A percentile compares a stretch with the other conserved stretches of the same genome.
Conservation (phyloP, 2,797 vertebrate genomes). For the Buphagus erythrorhynchus region DNA sequence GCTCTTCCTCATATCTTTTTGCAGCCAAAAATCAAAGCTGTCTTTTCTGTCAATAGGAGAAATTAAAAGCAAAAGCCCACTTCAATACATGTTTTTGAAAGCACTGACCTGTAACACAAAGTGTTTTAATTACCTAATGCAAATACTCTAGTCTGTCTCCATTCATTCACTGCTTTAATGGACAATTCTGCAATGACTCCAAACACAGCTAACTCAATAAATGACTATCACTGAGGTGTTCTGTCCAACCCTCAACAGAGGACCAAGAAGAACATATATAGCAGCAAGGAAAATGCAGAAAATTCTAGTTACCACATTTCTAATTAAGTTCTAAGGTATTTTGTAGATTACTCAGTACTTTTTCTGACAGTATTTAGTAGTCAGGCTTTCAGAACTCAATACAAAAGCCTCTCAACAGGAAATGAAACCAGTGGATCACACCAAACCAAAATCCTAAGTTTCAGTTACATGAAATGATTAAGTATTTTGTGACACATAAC, state of each 20-base stretch:
- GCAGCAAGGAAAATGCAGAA: background rate
- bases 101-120: background rate
- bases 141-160: background rate
- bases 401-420: background rate
- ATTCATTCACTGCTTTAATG: background rate
- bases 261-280: accelerated
- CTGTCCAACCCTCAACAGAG: background rate
- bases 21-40: constrained; percentile 90
- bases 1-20: constrained; percentile 99
- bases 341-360: background rate
- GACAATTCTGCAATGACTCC: background rate
- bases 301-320: background rate
- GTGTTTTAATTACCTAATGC: background rate
- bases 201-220: background rate
- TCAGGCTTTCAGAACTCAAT: background rate
- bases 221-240: accelerated
- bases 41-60: constrained; percentile 85
- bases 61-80: constrained; percentile 30
- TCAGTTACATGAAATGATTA: background rate
- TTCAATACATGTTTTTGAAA: constrained; percentile 25
- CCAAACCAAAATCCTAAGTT: background rate
- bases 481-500: background rate
- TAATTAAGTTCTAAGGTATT: background rate
- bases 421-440: background rate
- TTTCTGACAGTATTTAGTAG: background rate